Base-by-base conservation (phyloP, 2,797 vertebrate species). In the Sebastes vulpes region DNA sequence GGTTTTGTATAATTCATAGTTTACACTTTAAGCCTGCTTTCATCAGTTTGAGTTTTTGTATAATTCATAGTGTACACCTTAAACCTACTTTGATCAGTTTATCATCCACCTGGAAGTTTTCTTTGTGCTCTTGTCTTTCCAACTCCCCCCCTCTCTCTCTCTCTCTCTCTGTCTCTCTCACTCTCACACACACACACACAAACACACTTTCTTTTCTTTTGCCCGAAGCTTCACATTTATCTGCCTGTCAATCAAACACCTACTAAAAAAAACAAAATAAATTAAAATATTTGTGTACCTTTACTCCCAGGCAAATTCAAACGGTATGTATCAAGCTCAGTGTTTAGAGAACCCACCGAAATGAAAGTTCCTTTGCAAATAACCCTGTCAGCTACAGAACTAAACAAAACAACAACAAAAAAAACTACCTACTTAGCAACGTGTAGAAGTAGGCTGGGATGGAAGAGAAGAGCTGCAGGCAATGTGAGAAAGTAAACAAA, bases 221-320 rank as follows among this genome's bases (percentile, higher is more conserved):
- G 84, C 90, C 88, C 68, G n/a, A 84, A 92, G 92, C 86, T 16
- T 61, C 1, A 3, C 65, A 87, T 91, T 85, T 77, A 90, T 87
- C 80, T 75, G 50, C 53, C 66, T 93, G 91, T 90, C 92, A 94
- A 87, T 93, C 92, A 90, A 77, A 60, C 21, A 10, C 16, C 1
- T 46, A 50, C 3, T 8, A 8, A 54, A 54, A 59, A 75, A 59
- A 84, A 58, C 14, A 53, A 60, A 32, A 16, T 10, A 74, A 87
- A 89, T 89, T 86, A 82, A 89, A 92, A 87, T 66, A 79, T 87
- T 75, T 89, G 53, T 64, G 64, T 75, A 75, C 29, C 65, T 85
- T 83, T 77, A 80, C 88, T 89, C 57, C n/a, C 20, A 81, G 91
- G 90, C 87, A 90, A 80, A 73, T 90, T 85, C 54, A 77, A 81